A percentile compares a stretch with the other conserved stretches of the same genome.
phyloP scores from a whole-genome alignment of 2,797 vertebrate genomes.

The Pempheris klunzingeri region DNA sequence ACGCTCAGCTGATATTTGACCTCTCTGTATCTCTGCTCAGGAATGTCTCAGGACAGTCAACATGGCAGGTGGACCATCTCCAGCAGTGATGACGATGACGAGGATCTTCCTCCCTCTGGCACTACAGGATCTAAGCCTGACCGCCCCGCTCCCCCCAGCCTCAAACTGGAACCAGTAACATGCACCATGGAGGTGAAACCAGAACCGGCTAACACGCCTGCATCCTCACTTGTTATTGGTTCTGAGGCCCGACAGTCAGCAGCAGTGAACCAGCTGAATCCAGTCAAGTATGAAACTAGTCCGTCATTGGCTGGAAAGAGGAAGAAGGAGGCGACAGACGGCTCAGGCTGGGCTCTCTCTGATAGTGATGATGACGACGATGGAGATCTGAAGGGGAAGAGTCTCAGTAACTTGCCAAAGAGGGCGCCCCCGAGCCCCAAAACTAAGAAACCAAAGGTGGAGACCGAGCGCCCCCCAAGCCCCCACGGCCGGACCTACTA shows the following conservation, averaged over 20 bases:
- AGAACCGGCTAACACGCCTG: constrained; percentile 45
- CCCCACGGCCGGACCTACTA: constrained; percentile 73
- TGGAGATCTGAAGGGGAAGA: constrained; percentile 42
- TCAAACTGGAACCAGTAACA: constrained; percentile 30
- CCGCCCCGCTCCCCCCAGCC: constrained; percentile 1
- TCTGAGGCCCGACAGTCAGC: constrained; percentile 82
- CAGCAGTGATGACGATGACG: constrained; percentile 96
- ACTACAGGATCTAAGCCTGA: constrained; percentile 39
- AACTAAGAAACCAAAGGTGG: constrained; percentile 59
- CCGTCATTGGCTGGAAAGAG: constrained; percentile 78
- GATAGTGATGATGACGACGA: constrained; percentile 89
- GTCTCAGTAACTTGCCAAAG: constrained; percentile 27
- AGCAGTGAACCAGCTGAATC: constrained; percentile 66
- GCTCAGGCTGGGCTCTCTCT: constrained; percentile 92
- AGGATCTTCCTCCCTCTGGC: constrained; percentile 71
- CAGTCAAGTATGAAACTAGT: constrained; percentile 72
- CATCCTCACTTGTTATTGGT: constrained; percentile 53
- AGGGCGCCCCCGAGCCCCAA: constrained; percentile 22
- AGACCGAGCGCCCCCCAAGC: constrained; percentile 66
- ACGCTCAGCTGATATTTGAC: not conserved
- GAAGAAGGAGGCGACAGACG: constrained; percentile 80
- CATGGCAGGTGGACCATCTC: constrained; percentile 96
- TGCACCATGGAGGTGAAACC: constrained; percentile 56
- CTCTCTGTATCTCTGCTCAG: constrained; percentile 48
- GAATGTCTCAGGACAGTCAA: constrained; percentile 90